Base-by-base conservation (phyloP, 2,113 vertebrate genomes). In the Marcusenius ussheri region DNA sequence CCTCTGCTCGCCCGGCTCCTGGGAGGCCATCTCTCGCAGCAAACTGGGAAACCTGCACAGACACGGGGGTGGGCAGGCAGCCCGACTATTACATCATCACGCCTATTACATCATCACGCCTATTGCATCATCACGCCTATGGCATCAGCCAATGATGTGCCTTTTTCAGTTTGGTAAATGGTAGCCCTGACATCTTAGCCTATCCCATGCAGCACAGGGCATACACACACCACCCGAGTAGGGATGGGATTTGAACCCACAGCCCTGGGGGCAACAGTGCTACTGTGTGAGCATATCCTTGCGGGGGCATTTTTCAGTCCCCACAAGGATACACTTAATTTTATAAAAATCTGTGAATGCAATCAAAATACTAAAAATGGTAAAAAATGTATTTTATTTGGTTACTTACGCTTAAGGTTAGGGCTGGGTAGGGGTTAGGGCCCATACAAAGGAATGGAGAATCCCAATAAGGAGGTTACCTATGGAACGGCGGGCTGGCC, bases 21-120 rank as follows among this genome's bases (percentile, higher is more conserved):
- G 97, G 58, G 97, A 96, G 50, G 96, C 97, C 91, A 99, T 96
- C 89, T 99, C 98, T 95, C 98, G 96, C 91, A 99, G 94, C 91
- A 99, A 96, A 91, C 98, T 98, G 35, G 99, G 98, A 95, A 98
- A 98, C 94, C 98, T 99, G 92, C 42, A 88, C 9, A 13, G n/a
- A 70, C 27, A 62, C n/a, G n/a, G 9, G 9, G 10, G 62, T 27
- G 62, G 2, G 27, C n/a, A 5, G n/a, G 3, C n/a, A 31, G 62
- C 62, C 3, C 1, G 62, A 31, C 27, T 13, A 70, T 70, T 70
- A 13, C 62, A 70, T 70, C 62, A 70, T 31, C n/a, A 27, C n/a
- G n/a, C n/a, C 9, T 2, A n/a, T 58, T 24, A 10, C 66, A 70
- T 70, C 53, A 58, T 58, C 56, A 24, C 56, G 21, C 21, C 56